Percentiles rank a stretch among this genome's conserved stretches.
These are phyloP conservation scores for Drosophila orosa DNA, from an alignment of 1,140 invertebrate species.

Conservation along the genomic window DNA sequence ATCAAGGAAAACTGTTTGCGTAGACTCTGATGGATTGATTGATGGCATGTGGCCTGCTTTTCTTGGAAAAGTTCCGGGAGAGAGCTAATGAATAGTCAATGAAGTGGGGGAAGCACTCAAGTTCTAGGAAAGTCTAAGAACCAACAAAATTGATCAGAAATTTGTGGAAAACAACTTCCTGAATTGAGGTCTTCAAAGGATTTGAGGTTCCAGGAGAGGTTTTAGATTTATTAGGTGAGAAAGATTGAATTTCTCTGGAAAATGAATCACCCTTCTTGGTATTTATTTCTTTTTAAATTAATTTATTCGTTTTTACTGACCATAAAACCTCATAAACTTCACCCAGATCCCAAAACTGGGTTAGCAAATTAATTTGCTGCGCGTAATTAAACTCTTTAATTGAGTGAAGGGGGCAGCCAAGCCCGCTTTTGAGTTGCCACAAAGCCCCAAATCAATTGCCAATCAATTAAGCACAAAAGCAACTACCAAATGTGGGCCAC, in stretches of 20 bases:
- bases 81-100: background rate
- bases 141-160: conserved; percentile 45
- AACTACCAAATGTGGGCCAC: conserved; percentile 37
- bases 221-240: no score
- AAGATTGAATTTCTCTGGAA: background rate
- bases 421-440: conserved; percentile 43
- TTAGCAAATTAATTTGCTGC: conserved; percentile 25
- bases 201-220: no score
- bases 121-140: conserved; percentile 1
- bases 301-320: background rate
- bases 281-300: background rate
- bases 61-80: background rate
- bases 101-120: background rate
- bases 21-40: conserved; percentile 24
- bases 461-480: conserved; percentile 39
- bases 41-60: conserved; percentile 4
- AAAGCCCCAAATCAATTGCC: conserved; percentile 60
- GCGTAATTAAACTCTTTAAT: conserved; percentile 44
- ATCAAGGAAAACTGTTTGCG: conserved; percentile 15
- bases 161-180: conserved; percentile 10
- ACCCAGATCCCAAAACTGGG: conserved; percentile 17
- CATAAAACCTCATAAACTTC: background rate
- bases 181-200: no score
- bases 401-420: conserved; percentile 45
- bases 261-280: conserved; percentile 9